Base-by-base conservation (phyloP, 2,888 invertebrate genomes). In the Polia nebulosa region DNA sequence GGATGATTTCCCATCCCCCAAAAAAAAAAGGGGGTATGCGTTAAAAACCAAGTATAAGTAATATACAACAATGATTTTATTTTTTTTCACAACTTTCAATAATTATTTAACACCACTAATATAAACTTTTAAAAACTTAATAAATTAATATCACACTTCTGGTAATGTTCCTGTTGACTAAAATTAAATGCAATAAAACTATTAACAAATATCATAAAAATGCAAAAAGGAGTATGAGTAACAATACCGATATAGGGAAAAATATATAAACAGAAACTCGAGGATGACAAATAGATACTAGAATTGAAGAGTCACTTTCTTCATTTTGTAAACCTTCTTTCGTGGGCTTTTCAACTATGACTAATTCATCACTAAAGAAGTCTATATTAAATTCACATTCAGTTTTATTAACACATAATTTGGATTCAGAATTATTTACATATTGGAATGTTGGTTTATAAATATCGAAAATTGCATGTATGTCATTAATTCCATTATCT, bases 271-370 rank as follows among this genome's bases (percentile, higher is more conserved):
- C 96, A 39, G 97, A 96, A 93, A 97, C 97, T 79, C 98, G 95
- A 11, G 98, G 98, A 91, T 97, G 97, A 87, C 98, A 98, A 7
- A 97, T 97, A 59, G 98, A 98, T 72, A 97, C 96, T 65, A 98
- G 94, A 80, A 97, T 95, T 13, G 97, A 97, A 71, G 97, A 96
- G 88, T 98, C 97, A 83, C 97, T 97, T 52, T 96, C 97, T 87
- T 97, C 97, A 86, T 97, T 97, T 86, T 97, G 97, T 70, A 98
- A 97, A 22, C 98, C 98, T 92, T 98, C 98, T 71, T 96, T 96
- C 0, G 98, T 98, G 17, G 98, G 98, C 55, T 98, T 97, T 94
- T 98, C 98, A 45, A 98, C 98, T 65, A 98, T 97, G 13, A 98
- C 98, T 83, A 97, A 96, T 89, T 98, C 98, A 78, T 97, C 97